A percentile compares a stretch with the other conserved stretches of the same genome.
Conservation (phyloP, 2,113 vertebrate genomes). For the Sporophila hypoxantha region DNA sequence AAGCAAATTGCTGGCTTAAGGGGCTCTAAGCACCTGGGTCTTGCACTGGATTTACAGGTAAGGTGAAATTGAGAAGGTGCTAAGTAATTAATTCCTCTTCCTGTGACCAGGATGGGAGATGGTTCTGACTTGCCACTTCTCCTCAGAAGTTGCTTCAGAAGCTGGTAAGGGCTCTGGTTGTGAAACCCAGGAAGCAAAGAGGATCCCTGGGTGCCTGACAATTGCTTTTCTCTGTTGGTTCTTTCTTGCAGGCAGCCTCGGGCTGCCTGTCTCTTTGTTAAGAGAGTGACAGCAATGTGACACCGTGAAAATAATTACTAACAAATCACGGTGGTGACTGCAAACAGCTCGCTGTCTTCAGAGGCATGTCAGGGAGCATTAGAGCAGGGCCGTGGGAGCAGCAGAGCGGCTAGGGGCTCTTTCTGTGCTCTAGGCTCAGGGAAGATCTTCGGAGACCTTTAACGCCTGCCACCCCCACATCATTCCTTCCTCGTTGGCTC, state of each 20-base stretch:
- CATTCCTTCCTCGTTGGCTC: background rate
- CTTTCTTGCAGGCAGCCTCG: conserved; percentile 76
- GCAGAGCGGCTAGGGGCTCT: conserved; percentile 37
- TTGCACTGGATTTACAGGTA: conserved; percentile 18
- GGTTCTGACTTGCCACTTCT: conserved; percentile 59
- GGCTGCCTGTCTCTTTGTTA: conserved; percentile 87
- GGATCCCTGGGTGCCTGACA: conserved; percentile 70
- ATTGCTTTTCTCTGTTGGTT: conserved; percentile 67
- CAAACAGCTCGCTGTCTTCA: conserved; percentile 97
- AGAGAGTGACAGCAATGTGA: conserved; percentile 97
- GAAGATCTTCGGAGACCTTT: conserved; percentile 46
- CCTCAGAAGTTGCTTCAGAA: conserved; percentile 66
- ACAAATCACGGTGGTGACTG: conserved; percentile 98
- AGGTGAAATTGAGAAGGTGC: conserved; percentile 13
- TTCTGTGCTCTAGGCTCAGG: conserved; percentile 28
- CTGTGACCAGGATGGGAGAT: conserved; percentile 54
- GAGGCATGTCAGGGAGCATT: conserved; percentile 96
- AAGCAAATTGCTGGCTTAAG: conserved; percentile 19
- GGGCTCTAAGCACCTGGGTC: conserved; percentile 13
- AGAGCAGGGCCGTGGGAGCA: conserved; percentile 80
- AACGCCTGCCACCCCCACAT: conserved; percentile 9
- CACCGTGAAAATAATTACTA: conserved; percentile 99
- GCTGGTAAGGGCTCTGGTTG: conserved; percentile 62
- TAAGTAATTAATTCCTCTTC: conserved; percentile 52
- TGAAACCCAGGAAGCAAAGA: conserved; percentile 66